Base-by-base conservation (phyloP, 2,888 invertebrate genomes). In the Ophioninae sp. region DNA sequence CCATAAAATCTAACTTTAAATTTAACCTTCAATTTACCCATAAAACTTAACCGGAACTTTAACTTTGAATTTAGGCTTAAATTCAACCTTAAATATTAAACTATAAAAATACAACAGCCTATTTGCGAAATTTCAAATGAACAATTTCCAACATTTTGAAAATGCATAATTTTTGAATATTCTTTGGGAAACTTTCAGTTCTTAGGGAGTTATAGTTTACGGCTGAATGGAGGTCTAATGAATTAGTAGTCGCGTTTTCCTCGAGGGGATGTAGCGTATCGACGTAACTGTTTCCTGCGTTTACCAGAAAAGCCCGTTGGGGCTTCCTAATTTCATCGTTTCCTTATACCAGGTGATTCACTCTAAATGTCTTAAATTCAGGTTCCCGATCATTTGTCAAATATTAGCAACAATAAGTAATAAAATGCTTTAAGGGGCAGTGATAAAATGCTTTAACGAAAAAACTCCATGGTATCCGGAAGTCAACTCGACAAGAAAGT, bases 161-260 rank as follows among this genome's bases (percentile, higher is more conserved):
- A 20, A 57, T 30, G 59, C 67, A 70, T 70, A 59, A 84, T 81
- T 72, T 74, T 79, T 78, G 50, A 81, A 64, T 73, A 37, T 13
- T 23, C 74, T 75, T 81, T 56, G 74, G 65, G 72, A 72, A 75
- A 59, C 74, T 70, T 79, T 79, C 78, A 79, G 83, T 84, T 81
- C 78, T 67, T 74, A 65, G 70, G 30, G 78, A 78, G 78, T 84
- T 75, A 84, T 84, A 75, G 83, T 75, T 59, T 50, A 23, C 74
- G 81, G 79, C 81, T 79, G 81, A 84, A 84, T 84, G 69, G 70
- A 78, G 56, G 41, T 61, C 81, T 84, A 84, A 84, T 84, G 83
- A 81, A 84, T 84, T 84, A 84, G 81, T 84, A 84, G 81, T 81
- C 65, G 67, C 70, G 61, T 62, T 21, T 61, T 76, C 57, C 61